Percentiles rank a stretch among this genome's conserved stretches.
These are phyloP conservation scores for Eriosoma lanigerum DNA, from an alignment of 1,140 invertebrate species.

Conservation along the genomic window DNA sequence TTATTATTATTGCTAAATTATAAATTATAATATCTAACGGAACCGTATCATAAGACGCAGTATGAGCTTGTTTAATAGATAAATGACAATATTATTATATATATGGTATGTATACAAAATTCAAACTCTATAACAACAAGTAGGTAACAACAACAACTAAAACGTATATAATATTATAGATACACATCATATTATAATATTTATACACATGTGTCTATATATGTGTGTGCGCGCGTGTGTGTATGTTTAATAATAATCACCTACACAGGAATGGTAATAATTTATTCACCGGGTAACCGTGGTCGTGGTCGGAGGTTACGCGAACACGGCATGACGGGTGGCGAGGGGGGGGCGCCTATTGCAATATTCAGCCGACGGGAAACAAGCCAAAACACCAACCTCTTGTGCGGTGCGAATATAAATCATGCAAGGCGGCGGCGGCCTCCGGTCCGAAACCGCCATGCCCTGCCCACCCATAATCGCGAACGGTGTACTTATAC, in stretches of 20 bases:
- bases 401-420: conserved; percentile 37
- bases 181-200: not conserved
- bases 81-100: too few relatives aligned
- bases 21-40: too few relatives aligned
- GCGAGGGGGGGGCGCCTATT: not conserved
- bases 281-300: conserved; percentile 13
- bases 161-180: not conserved
- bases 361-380: conserved; percentile 45
- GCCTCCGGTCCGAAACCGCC: not conserved
- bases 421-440: conserved; percentile 33
- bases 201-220: not conserved
- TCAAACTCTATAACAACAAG: too few relatives aligned
- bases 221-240: not conserved
- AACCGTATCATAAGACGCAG: too few relatives aligned
- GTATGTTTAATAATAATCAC: conserved; percentile 40
- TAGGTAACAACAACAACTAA: too few relatives aligned
- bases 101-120: too few relatives aligned
- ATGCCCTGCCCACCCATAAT: not conserved
- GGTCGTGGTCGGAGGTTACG: not conserved
- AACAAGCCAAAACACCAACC: conserved; percentile 49
- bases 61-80: too few relatives aligned
- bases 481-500: not conserved
- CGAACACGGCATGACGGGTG: not conserved
- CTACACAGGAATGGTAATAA: conserved; percentile 30
- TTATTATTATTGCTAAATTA: too few relatives aligned